Conservation (phyloP, 2,888 invertebrate genomes). For the Sinopyrophorus schimmeli region DNA sequence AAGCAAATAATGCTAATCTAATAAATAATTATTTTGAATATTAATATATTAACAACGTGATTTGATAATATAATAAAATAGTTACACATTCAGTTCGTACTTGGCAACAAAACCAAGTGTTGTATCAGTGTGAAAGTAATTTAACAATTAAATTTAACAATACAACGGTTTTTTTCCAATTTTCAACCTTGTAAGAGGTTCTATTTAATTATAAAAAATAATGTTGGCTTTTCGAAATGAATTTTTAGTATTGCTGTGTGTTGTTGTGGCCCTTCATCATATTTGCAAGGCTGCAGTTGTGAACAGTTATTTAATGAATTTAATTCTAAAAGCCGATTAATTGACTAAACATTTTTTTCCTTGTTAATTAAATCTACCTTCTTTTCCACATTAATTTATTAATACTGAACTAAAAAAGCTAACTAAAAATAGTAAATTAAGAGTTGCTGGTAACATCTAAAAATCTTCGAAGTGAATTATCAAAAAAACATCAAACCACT, state of each 20-base stretch:
- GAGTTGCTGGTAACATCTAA: not conserved
- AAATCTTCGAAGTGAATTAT: not conserved
- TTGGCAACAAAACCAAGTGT: slow-evolving; percentile 15
- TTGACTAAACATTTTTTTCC: slow-evolving; percentile 2
- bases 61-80: slow-evolving; percentile 21
- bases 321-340: slow-evolving; percentile 6
- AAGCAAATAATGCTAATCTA: slow-evolving; percentile 24
- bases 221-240: no score
- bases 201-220: not conserved
- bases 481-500: not conserved
- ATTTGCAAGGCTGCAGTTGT: not conserved
- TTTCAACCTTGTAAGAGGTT: no score
- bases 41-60: slow-evolving; percentile 21
- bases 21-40: slow-evolving; percentile 23
- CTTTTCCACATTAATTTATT: not conserved
- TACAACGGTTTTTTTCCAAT: no score
- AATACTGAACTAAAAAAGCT: slow-evolving; percentile 1
- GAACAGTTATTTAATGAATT: not conserved
- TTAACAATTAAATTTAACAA: no score
- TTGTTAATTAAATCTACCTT: slow-evolving; percentile 1
- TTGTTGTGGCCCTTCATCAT: not conserved
- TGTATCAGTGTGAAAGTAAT: not conserved
- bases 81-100: slow-evolving; percentile 22
- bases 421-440: not conserved
- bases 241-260: not conserved